phyloP scores from a whole-genome alignment of 2,797 vertebrate species.

The Natrix natrix region DNA sequence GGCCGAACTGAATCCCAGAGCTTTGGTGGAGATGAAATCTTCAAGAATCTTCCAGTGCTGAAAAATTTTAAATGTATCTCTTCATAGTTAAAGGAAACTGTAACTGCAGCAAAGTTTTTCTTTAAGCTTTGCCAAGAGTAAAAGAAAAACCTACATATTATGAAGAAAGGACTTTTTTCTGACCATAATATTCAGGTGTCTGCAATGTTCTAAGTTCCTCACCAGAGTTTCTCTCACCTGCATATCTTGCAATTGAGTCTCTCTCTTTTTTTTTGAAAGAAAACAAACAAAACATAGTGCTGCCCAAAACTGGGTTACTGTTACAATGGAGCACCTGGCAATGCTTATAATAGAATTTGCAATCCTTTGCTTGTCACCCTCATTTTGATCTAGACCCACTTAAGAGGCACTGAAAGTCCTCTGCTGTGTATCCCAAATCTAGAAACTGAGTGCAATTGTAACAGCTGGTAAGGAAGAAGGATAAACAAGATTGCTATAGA shows the following conservation, averaged over 20 bases:
- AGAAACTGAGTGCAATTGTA: not conserved
- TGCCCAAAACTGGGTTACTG: not conserved
- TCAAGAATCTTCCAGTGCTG: not conserved
- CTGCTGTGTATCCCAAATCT: not conserved
- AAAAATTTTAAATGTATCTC: not conserved
- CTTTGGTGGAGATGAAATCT: constrained; percentile 1
- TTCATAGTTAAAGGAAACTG: not conserved
- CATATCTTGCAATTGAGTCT: not conserved
- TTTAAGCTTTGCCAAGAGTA: not conserved
- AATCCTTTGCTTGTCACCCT: not conserved
- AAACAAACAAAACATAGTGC: not conserved
- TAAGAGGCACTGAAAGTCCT: not conserved
- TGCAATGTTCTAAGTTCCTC: not conserved
- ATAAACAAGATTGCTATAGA: not conserved
- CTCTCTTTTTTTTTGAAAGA: not conserved
- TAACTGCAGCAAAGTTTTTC: not conserved
- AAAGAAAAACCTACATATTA: not conserved
- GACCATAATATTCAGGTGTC: not conserved
- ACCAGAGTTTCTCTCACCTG: not conserved
- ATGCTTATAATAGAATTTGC: not conserved
- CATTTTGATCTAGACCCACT: not conserved
- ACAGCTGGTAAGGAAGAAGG: not conserved
- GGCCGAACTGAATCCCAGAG: constrained; percentile 43
- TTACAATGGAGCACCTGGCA: not conserved
- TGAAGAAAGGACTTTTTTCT: not conserved